Evolutionary conservation across 2,888 invertebrate species (phyloP).

Genomic region (Xestia c-nigrum): DNA sequence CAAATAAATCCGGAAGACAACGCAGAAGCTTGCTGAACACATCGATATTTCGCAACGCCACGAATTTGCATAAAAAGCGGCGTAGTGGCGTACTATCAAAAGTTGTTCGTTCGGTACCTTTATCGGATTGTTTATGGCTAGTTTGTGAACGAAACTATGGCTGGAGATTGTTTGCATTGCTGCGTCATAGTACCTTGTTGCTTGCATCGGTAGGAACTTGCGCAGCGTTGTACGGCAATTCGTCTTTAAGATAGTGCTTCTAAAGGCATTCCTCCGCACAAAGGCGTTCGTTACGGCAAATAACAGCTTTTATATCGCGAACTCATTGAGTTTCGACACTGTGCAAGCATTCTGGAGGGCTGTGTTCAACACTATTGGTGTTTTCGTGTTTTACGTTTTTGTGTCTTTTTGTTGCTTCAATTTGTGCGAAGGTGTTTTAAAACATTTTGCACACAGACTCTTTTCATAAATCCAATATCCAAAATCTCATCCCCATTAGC

Average conservation of each 20-base stretch:
- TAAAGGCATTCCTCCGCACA: slow-evolving; percentile 71
- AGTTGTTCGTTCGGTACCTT: slow-evolving; percentile 67
- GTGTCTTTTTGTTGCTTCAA: slow-evolving; percentile 22
- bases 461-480: not conserved
- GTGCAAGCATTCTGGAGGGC: slow-evolving; percentile 62
- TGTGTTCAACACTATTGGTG: slow-evolving; percentile 52
- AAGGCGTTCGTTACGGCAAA: slow-evolving; percentile 78
- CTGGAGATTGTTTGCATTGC: slow-evolving; percentile 67
- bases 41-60: slow-evolving; percentile 63
- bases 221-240: slow-evolving; percentile 70
- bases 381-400: slow-evolving; percentile 40
- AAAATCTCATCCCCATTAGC: slow-evolving; percentile 20
- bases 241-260: slow-evolving; percentile 68
- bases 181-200: slow-evolving; percentile 59
- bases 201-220: slow-evolving; percentile 51
- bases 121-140: slow-evolving; percentile 70
- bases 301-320: slow-evolving; percentile 75
- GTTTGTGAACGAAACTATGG: slow-evolving; percentile 65
- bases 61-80: slow-evolving; percentile 74
- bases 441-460: not conserved
- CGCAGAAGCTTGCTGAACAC: slow-evolving; percentile 51
- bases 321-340: slow-evolving; percentile 72
- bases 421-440: slow-evolving; percentile 5
- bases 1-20: slow-evolving; percentile 58
- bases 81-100: slow-evolving; percentile 70